Evolutionary conservation across 2,888 invertebrate genomes (phyloP).

Genomic region (Diplolepis rosae): DNA sequence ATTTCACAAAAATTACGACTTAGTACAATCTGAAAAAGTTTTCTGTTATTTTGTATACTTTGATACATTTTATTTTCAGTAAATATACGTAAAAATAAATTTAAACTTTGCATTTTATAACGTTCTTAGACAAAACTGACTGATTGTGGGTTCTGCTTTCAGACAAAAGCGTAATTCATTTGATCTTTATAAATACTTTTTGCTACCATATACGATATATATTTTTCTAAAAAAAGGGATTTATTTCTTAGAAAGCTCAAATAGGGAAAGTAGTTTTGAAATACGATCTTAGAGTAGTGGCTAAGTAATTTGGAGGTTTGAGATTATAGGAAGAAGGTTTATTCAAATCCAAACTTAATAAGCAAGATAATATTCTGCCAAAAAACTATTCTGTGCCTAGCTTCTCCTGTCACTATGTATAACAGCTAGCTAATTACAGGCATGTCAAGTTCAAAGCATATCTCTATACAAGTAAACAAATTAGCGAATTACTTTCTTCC

Average conservation of each 20-base stretch:
- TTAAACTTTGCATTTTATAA: too few species aligned
- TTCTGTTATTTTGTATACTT: too few species aligned
- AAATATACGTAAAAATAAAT: too few species aligned
- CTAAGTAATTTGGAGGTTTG: constrained; percentile 20
- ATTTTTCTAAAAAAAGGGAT: not conserved
- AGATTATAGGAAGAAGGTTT: constrained; percentile 49
- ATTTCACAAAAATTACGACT: too few species aligned
- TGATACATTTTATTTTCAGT: too few species aligned
- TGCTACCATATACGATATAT: too few species aligned
- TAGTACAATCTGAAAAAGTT: too few species aligned
- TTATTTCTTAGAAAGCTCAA: not conserved
- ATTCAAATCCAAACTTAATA: constrained; percentile 58
- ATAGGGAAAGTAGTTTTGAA: constrained; percentile 1
- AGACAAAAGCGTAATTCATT: too few species aligned
- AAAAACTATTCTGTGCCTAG: constrained; percentile 73
- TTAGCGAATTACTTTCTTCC: constrained; percentile 7
- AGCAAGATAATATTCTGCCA: constrained; percentile 65
- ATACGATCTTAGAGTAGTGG: constrained; percentile 1
- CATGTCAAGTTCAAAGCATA: constrained; percentile 62
- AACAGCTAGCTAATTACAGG: constrained; percentile 73
- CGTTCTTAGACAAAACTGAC: too few species aligned
- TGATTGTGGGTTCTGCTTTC: too few species aligned
- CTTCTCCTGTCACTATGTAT: constrained; percentile 74
- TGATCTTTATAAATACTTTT: too few species aligned
- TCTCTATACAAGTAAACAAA: constrained; percentile 32